These are phyloP conservation scores for Chrysocyon brachyurus DNA, from an alignment of 2,797 vertebrate species.

Conservation along the genomic window DNA sequence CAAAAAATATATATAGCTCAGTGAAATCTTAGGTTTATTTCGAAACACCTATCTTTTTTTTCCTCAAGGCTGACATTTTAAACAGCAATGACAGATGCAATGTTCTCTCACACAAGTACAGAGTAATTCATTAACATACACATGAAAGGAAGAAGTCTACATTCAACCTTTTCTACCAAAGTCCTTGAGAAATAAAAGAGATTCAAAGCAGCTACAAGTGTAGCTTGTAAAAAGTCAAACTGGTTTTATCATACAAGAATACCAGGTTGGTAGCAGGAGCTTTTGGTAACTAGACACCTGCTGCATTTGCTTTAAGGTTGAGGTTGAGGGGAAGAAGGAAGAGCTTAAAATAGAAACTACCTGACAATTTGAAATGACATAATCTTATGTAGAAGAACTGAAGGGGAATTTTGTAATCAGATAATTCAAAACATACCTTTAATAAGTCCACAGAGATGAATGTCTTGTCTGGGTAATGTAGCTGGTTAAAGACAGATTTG, in stretches of 20 bases:
- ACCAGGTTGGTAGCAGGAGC: neutral
- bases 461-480: neutral
- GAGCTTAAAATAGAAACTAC: neutral
- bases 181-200: constrained; percentile 59
- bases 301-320: neutral
- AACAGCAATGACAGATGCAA: neutral
- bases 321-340: neutral
- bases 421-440: neutral
- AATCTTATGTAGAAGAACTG: neutral
- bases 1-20: neutral
- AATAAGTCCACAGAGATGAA: neutral
- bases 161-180: constrained; percentile 1
- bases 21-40: constrained; percentile 1
- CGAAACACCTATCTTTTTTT: neutral
- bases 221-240: neutral
- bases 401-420: neutral
- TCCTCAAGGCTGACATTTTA: constrained; percentile 52
- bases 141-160: constrained; percentile 3
- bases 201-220: constrained; percentile 1
- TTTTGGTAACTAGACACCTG: neutral
- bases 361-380: neutral
- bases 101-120: neutral
- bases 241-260: constrained; percentile 13
- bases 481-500: neutral
- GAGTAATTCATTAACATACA: constrained; percentile 64